Conservation (phyloP, 2,797 vertebrate genomes). For the Myotis pilosus region DNA sequence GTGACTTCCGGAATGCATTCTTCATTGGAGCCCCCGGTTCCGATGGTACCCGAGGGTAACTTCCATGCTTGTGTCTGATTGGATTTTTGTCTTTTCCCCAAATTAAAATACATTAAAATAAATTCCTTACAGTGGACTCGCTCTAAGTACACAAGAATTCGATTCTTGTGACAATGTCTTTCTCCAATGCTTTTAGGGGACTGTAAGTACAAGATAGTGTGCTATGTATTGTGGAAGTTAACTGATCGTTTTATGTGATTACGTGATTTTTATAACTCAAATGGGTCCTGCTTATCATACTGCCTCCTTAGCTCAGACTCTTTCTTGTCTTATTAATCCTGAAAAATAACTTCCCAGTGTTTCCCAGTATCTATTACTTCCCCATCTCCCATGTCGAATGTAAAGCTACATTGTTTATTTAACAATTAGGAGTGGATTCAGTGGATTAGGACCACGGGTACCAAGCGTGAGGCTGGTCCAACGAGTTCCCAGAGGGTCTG, state of each 20-base stretch:
- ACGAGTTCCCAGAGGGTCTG: conserved; percentile 41
- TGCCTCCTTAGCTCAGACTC: not conserved
- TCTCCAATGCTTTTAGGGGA: not conserved
- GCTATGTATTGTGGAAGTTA: not conserved
- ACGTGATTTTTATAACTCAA: not conserved
- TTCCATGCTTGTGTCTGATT: not conserved
- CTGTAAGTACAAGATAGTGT: not conserved
- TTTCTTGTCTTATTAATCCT: conserved; percentile 9
- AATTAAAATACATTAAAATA: not conserved
- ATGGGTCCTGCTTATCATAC: not conserved
- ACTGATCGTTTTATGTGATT: too few species aligned
- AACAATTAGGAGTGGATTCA: conserved; percentile 46
- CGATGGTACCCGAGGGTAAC: not conserved
- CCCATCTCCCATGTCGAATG: not conserved
- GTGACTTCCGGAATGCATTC: not conserved
- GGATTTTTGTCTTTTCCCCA: not conserved
- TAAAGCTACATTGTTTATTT: conserved; percentile 44
- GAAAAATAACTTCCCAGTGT: conserved; percentile 14
- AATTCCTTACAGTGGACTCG: not conserved
- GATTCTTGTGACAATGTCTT: not conserved
- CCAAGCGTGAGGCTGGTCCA: conserved; percentile 17
- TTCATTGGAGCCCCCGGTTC: not conserved
- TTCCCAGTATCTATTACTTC: conserved; percentile 11
- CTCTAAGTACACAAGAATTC: not conserved
- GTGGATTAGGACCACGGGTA: not conserved